Conservation (phyloP, 2,113 vertebrate genomes). For the Chlamydotis undulata region DNA sequence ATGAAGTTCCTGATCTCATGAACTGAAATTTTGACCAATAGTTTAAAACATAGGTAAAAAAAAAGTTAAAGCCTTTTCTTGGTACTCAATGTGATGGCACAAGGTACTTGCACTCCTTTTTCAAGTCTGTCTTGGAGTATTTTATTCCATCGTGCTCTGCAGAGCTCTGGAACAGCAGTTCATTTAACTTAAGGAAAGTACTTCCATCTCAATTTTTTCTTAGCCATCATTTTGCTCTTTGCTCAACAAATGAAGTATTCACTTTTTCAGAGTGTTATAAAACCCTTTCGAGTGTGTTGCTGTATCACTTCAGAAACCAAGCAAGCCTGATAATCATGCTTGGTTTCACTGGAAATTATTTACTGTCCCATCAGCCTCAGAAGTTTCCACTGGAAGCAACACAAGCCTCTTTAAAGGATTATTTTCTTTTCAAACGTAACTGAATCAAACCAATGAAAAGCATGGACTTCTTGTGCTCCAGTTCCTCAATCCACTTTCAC, state of each 20-base stretch:
- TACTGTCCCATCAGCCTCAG: neutral
- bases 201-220: neutral
- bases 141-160: neutral
- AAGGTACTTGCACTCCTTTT: neutral
- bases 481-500: neutral
- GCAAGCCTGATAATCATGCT: neutral
- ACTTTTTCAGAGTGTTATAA: neutral
- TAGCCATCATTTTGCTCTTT: neutral
- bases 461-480: neutral
- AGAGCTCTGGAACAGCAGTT: neutral
- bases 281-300: neutral
- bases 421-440: neutral
- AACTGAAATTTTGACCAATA: neutral
- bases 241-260: neutral
- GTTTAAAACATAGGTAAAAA: constrained; percentile 13
- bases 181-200: neutral
- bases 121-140: neutral
- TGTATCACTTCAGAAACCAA: constrained; percentile 1
- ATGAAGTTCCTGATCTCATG: neutral
- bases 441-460: neutral
- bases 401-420: neutral
- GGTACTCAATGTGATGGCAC: neutral
- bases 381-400: constrained; percentile 35
- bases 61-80: neutral
- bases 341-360: neutral